Base-by-base conservation (phyloP, 2,888 invertebrate genomes). In the Cheilosia vernalis region DNA sequence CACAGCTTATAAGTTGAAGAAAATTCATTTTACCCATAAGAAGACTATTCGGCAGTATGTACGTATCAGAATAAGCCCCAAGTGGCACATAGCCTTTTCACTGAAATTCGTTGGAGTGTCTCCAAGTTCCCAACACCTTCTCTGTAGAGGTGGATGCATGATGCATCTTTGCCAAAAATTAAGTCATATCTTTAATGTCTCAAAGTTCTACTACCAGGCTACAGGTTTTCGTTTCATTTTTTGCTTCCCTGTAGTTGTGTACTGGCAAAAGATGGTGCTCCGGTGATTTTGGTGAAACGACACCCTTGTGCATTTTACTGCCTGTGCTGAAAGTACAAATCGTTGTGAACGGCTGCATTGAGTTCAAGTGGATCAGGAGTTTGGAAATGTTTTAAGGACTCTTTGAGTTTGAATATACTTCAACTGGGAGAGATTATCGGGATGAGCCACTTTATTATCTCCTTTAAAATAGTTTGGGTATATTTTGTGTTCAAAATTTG, bases 361-460 rank as follows among this genome's bases (percentile, higher is more conserved):
- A 64, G 60, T 55, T 80, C 58, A 84, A 84, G 84, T 79, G 84
- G 84, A 84, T 84, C 79, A 84, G 63, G 80, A 74, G 74, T 80
- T 84, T 74, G 63, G 58, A 80, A 80, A 80, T 80, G 67, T 70
- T 84, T 79, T 64, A 69, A 84, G 80, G 80, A 80, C 79, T 80
- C 80, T 84, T 80, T 44, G 73, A 64, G 69, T 80, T 79, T 56
- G 49, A 63, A 63, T 47, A 37, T 37, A 37, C 58, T 70, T 70
- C 6, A 70, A 37, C 24, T 47, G 58, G n/a, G 44, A 15, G 44
- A 17, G 44, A 15, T 24, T 56, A 30, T 15, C 27, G 42, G 42
- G 27, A 27, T 42, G 55, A 44, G 19, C 42, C 4, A n/a, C 19
- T 67, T 67, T 19, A 49, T 1, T 15, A 13, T 67, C 19, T 56